phyloP scores from a whole-genome alignment of 2,888 invertebrate species.

The Yponomeuta malinellus region DNA sequence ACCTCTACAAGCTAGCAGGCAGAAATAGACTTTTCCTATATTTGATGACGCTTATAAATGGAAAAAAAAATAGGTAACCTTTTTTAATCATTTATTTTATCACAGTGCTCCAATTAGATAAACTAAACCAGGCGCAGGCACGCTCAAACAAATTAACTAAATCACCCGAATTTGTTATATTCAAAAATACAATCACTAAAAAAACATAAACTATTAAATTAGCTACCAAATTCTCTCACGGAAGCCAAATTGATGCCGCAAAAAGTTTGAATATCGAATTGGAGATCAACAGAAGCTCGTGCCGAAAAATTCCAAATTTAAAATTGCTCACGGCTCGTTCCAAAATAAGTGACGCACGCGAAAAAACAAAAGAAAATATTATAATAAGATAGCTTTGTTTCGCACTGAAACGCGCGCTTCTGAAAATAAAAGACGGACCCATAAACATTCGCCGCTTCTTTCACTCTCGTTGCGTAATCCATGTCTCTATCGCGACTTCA shows the following conservation, averaged over 20 bases:
- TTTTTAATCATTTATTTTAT: too few species aligned
- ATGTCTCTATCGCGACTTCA: conserved; percentile 32
- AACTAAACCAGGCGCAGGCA: neutral
- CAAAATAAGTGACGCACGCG: conserved; percentile 9
- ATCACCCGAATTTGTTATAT: neutral
- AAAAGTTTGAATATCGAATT: conserved; percentile 28
- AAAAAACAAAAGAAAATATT: neutral
- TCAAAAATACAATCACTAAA: neutral
- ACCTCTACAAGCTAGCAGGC: too few species aligned
- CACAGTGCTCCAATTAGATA: neutral
- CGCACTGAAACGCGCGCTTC: neutral
- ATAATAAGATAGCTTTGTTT: neutral
- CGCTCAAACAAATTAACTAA: neutral
- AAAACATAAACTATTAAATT: neutral
- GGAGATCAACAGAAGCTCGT: conserved; percentile 48
- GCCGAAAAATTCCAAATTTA: conserved; percentile 28
- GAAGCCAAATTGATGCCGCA: conserved; percentile 35
- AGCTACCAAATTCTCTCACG: conserved; percentile 45
- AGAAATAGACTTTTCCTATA: too few species aligned
- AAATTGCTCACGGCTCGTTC: conserved; percentile 18
- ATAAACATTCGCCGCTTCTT: neutral
- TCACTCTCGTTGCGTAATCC: neutral
- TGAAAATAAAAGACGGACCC: conserved; percentile 10
- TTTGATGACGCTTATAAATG: too few species aligned
- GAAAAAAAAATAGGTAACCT: too few species aligned